Evolutionary conservation across 2,888 invertebrate genomes (phyloP).

Genomic region (Coecobrya sp.): DNA sequence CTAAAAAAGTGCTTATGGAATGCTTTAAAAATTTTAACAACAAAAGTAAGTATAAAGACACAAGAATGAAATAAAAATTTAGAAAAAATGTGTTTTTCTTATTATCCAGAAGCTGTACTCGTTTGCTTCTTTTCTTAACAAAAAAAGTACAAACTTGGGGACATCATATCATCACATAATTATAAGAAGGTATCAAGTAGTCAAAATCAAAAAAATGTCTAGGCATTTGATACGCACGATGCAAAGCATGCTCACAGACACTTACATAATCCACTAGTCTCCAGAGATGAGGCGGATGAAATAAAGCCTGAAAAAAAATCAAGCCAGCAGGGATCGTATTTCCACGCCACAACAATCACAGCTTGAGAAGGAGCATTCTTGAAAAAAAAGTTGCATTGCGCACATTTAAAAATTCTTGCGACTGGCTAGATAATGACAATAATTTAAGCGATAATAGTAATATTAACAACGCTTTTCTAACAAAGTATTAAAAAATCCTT

Average conservation of each 20-base stretch:
- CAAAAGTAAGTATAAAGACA: too few species aligned
- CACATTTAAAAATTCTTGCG: not conserved
- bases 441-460: constrained; percentile 47
- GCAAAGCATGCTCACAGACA: not conserved
- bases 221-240: constrained; percentile 38
- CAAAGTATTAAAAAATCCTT: too few species aligned
- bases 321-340: constrained; percentile 34
- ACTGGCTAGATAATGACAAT: constrained; percentile 48
- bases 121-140: not conserved
- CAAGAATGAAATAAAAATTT: too few species aligned
- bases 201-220: not conserved
- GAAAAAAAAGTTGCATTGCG: constrained; percentile 15
- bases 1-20: not conserved
- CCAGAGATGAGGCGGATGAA: not conserved
- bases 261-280: not conserved
- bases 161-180: constrained; percentile 40
- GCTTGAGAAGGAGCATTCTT: constrained; percentile 25
- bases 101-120: constrained; percentile 10
- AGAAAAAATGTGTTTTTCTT: not conserved
- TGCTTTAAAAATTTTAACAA: too few species aligned
- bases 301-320: not conserved
- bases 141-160: not conserved
- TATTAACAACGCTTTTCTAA: constrained; percentile 18
- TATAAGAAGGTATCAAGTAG: not conserved
- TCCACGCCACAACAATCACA: constrained; percentile 38